These are phyloP conservation scores for Trachymyrmex septentrionalis DNA, from an alignment of 1,140 invertebrate genomes.

Conservation along the genomic window DNA sequence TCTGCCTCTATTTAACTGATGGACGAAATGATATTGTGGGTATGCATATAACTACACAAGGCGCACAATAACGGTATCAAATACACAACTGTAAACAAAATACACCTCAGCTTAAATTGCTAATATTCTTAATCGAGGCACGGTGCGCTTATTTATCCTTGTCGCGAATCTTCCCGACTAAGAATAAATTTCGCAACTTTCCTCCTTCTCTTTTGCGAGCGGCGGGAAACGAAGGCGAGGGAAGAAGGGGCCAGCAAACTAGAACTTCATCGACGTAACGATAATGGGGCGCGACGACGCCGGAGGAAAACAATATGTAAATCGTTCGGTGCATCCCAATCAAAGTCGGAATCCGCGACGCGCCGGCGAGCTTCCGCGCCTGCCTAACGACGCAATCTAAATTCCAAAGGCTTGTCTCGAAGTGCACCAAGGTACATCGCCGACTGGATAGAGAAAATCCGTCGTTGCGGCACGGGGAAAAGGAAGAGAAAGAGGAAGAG, in stretches of 20 bases:
- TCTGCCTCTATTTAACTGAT: slow-evolving; percentile 12
- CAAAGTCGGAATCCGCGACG: slow-evolving; percentile 71
- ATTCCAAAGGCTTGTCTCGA: slow-evolving; percentile 70
- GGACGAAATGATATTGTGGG: too few relatives aligned
- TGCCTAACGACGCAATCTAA: slow-evolving; percentile 79
- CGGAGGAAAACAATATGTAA: slow-evolving; percentile 78
- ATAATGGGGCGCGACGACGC: slow-evolving; percentile 73
- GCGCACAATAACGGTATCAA: neutral
- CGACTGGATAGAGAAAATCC: slow-evolving; percentile 61
- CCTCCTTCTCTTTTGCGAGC: neutral
- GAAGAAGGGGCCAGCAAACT: slow-evolving; percentile 51
- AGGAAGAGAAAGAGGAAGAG: neutral
- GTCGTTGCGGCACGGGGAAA: neutral
- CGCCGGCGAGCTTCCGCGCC: slow-evolving; percentile 57
- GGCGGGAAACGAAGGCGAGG: neutral
- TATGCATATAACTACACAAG: neutral
- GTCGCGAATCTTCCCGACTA: neutral
- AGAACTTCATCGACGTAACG: slow-evolving; percentile 71
- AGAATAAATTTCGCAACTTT: neutral
- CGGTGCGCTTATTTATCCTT: slow-evolving; percentile 6
- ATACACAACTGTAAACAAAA: neutral
- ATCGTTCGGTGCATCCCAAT: slow-evolving; percentile 75
- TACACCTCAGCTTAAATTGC: slow-evolving; percentile 26
- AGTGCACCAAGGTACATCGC: slow-evolving; percentile 41
- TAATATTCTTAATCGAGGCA: slow-evolving; percentile 11